phyloP scores from a whole-genome alignment of 1,140 invertebrate genomes.

The Pseudoatta argentina region DNA sequence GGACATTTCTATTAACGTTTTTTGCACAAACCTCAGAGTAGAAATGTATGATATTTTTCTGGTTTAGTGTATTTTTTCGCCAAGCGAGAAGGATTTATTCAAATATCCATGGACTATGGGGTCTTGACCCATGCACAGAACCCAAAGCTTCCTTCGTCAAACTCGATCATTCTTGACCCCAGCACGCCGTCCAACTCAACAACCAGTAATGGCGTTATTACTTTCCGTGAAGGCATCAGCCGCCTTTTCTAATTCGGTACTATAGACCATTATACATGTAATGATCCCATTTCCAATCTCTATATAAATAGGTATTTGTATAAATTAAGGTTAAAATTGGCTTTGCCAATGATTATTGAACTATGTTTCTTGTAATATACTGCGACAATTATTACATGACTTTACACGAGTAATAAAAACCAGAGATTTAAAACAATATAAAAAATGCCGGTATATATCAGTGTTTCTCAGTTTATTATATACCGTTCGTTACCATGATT shows the following conservation, averaged over 20 bases:
- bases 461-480: too few relatives aligned
- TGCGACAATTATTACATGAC: too few relatives aligned
- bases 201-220: constrained; percentile 6
- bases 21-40: background rate
- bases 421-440: too few relatives aligned
- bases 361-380: too few relatives aligned
- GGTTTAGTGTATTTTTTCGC: too few relatives aligned
- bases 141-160: background rate
- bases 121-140: background rate
- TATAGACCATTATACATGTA: background rate
- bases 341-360: too few relatives aligned
- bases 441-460: too few relatives aligned
- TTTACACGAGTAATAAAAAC: too few relatives aligned
- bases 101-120: background rate
- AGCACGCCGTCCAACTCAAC: background rate
- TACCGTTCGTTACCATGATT: too few relatives aligned
- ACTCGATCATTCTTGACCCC: background rate
- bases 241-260: background rate
- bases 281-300: background rate
- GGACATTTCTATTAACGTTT: background rate
- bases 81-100: background rate
- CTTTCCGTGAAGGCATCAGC: background rate
- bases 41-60: background rate
- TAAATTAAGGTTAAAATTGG: too few relatives aligned
- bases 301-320: too few relatives aligned